Base-by-base conservation (phyloP, 2,797 vertebrate species). In the Sarcophilus harrisii region DNA sequence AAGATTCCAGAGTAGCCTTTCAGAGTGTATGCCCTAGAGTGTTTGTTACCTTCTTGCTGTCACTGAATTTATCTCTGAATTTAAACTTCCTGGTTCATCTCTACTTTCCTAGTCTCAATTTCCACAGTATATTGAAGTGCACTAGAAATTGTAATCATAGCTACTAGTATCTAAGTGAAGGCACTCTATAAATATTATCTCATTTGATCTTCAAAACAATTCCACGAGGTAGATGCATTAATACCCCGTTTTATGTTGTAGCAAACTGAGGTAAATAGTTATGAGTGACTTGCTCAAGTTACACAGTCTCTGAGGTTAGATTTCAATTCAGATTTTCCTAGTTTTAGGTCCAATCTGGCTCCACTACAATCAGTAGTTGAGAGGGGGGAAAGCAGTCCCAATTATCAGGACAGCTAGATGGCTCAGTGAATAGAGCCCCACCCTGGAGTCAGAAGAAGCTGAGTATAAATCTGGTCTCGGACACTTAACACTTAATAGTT, bases 31-130 rank as follows among this genome's bases (percentile, higher is more conserved):
- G 9, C 58, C 55, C 57, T 13, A 32, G 87, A 87, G 5, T 57
- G 87, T 38, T 32, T 57, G 87, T 38, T 32, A 12, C 16, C 52
- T 28, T 27, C n/a, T 57, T 52, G 66, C 52, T 29, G 30, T 45
- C 28, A 18, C 55, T 5, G 32, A n/a, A 0, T 32, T 45, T 3
- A 21, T 66, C 91, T 92, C 54, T 55, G 54, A 55, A 55, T 55
- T 92, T n/a, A 66, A 57, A 87, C 54, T 38, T 90, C 73, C 57
- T 5, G 57, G 38, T 6, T n/a, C 13, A 52, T 59, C 92, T 59
- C 58, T 2, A 14, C 62, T 13, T 92, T 11, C 27, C 62, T 90
- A 94, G 94, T 95, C 96, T 96, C 91, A 2, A 81, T 97, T 97
- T 96, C 96, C 90, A 96, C 91, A 92, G 13, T n/a, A 60, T 45